phyloP scores from a whole-genome alignment of 1,140 invertebrate genomes.

The Drosophila ogumai region DNA sequence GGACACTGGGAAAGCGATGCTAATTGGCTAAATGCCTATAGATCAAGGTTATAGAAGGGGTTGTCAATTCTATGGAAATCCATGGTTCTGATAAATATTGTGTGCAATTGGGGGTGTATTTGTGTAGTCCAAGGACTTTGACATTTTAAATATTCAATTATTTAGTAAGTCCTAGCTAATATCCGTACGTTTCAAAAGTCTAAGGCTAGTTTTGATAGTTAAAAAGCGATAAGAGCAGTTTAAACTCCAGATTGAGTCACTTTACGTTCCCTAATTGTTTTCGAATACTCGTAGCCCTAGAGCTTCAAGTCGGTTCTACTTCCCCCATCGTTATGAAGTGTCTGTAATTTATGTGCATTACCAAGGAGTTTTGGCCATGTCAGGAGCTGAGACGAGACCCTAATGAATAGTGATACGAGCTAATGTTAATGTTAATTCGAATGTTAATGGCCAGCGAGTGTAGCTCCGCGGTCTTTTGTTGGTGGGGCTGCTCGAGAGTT shows the following conservation, averaged over 20 bases:
- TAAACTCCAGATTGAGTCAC: background rate
- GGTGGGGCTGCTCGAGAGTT: slow-evolving; percentile 7
- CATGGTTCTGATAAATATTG: background rate
- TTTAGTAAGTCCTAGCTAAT: background rate
- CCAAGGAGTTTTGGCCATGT: slow-evolving; percentile 48
- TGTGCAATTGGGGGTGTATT: background rate
- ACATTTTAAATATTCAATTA: background rate
- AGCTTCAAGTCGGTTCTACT: background rate
- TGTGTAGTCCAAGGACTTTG: background rate
- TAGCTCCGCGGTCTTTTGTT: slow-evolving; percentile 72
- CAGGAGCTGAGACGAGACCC: slow-evolving; percentile 25
- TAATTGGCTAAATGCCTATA: slow-evolving; percentile 7
- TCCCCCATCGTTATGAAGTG: slow-evolving; percentile 26
- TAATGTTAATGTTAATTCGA: slow-evolving; percentile 60
- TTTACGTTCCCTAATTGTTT: slow-evolving; percentile 21
- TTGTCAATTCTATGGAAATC: background rate
- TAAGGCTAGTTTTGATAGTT: too few species aligned
- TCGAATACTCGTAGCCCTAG: slow-evolving; percentile 10
- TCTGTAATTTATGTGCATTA: slow-evolving; percentile 68
- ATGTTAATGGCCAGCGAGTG: slow-evolving; percentile 60
- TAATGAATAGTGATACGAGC: slow-evolving; percentile 50
- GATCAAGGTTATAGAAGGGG: background rate
- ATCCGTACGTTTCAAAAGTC: background rate
- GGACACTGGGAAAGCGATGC: background rate
- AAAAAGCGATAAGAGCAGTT: slow-evolving; percentile 7